Base-by-base conservation (phyloP, 2,113 vertebrate species). In the Ochotona curzoniae region DNA sequence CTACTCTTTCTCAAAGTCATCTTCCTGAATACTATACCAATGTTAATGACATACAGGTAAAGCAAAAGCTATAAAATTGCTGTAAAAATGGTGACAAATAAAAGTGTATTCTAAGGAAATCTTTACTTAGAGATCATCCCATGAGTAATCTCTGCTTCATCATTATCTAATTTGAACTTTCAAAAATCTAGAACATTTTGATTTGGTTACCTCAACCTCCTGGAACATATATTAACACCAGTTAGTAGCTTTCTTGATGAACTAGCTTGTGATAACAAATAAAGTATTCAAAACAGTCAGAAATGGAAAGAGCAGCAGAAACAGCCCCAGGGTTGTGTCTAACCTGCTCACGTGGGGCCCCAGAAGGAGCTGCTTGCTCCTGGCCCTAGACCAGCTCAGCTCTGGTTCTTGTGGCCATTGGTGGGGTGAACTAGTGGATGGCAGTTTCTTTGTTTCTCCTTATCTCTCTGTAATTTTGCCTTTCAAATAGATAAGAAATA, bases 51-150 rank as follows among this genome's bases (percentile, higher is more conserved):
- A 83, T 76, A 13, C 15, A 57, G 35, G 86, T 15, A 57, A 23
- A 11, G 13, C 44, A 64, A 85, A 95, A 83, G 23, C 35, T 86
- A 70, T 90, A 75, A 86, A 92, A 93, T 35, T 54, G 60, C 25
- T 67, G 70, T 63, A 63, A 93, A 85, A 82, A 47, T 83, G 89
- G 47, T 91, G 64, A 70, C 32, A 89, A 94, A 83, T 54, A 83
- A 4, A 20, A 81, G 23, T 21, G 47, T 83, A 35, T 28, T 89
- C n/a, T 38, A 51, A 79, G 18, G 38, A n/a, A 71, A 12, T 32
- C 9, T 87, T 70, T 51, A 20, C 64, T 85, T 89, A 71, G 57
- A 79, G 30, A 60, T 20, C 15, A 81, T 73, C 35, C 85, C 30
- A 23, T 83, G 23, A 20, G 32, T 8, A 89, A 86, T 66, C 12